A percentile compares a stretch with the other conserved stretches of the same genome.
phyloP scores from a whole-genome alignment of 2,888 invertebrate species.

The Perdita meconis region DNA sequence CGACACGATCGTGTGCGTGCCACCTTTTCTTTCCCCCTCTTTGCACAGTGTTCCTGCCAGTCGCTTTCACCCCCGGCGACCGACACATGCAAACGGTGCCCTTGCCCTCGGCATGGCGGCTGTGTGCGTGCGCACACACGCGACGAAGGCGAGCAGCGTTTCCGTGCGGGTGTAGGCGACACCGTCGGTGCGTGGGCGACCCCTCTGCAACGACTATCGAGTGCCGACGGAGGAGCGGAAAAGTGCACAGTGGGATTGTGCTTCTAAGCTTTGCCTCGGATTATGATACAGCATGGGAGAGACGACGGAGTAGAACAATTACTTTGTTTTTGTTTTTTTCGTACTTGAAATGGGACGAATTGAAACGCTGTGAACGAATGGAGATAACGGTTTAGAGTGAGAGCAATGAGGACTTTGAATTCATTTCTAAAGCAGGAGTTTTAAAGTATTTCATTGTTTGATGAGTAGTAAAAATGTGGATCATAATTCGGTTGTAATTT shows the following conservation, averaged over 20 bases:
- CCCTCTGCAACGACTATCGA: constrained; percentile 61
- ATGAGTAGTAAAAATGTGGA: no score
- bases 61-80: constrained; percentile 66
- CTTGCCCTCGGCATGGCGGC: constrained; percentile 55
- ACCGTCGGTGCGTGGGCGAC: constrained; percentile 66
- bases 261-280: constrained; percentile 9
- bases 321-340: no score
- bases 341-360: no score
- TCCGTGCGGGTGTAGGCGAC: constrained; percentile 6
- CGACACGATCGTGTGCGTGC: constrained; percentile 40
- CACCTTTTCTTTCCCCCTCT: constrained; percentile 53
- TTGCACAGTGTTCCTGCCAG: constrained; percentile 38
- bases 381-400: no score
- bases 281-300: constrained; percentile 36
- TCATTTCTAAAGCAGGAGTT: no score
- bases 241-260: constrained; percentile 56
- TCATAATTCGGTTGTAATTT: no score
- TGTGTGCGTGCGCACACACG: constrained; percentile 38
- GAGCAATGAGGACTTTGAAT: no score
- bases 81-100: constrained; percentile 61
- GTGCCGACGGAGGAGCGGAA: constrained; percentile 60
- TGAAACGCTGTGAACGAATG: no score
- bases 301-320: no score
- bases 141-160: constrained; percentile 13
- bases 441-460: no score